Percentiles rank a stretch among this genome's conserved stretches.
Conservation (phyloP, 2,888 invertebrate genomes). For the Agrochola macilenta region DNA sequence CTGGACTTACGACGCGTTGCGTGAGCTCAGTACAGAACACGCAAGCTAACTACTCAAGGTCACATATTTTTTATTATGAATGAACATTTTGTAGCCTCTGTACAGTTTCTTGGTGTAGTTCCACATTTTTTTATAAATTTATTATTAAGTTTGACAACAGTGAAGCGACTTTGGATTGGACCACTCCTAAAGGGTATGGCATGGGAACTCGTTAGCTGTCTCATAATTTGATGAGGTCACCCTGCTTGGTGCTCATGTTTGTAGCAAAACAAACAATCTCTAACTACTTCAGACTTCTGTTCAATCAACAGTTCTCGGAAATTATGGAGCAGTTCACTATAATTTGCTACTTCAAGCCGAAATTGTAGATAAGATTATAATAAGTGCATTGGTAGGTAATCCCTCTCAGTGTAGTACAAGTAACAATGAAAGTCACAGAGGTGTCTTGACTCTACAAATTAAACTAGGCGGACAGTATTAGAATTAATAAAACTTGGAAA, state of each 20-base stretch:
- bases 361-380: conserved; percentile 3
- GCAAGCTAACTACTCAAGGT: too few relatives aligned
- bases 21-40: too few relatives aligned
- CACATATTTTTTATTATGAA: too few relatives aligned
- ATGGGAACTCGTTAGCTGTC: conserved; percentile 19
- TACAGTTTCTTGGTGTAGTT: too few relatives aligned
- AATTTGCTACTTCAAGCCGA: background rate
- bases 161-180: conserved; percentile 5
- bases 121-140: too few relatives aligned
- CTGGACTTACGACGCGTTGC: too few relatives aligned
- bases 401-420: background rate
- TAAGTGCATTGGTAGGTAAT: background rate
- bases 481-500: too few relatives aligned
- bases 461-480: too few relatives aligned
- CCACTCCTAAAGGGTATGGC: conserved; percentile 5
- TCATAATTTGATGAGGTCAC: conserved; percentile 38
- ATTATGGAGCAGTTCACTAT: conserved; percentile 10
- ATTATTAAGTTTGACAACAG: too few relatives aligned
- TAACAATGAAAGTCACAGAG: too few relatives aligned
- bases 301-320: conserved; percentile 28
- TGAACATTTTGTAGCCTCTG: too few relatives aligned
- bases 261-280: conserved; percentile 18
- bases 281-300: conserved; percentile 7
- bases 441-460: too few relatives aligned
- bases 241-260: background rate